Evolutionary conservation across 2,888 invertebrate genomes (phyloP).

Genomic region (Nezara viridula): DNA sequence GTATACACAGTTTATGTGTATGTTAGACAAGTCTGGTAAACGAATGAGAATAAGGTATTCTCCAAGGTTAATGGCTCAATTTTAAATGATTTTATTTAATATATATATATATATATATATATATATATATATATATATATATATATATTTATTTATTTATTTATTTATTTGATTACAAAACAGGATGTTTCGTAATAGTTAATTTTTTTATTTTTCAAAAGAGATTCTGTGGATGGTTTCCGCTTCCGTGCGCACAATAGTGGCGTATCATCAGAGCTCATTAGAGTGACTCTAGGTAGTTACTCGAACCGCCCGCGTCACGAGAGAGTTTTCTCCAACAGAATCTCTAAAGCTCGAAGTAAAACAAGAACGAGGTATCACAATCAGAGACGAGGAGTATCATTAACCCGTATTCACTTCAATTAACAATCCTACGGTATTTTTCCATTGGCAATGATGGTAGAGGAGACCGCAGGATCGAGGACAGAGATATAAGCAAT

Average conservation of each 20-base stretch:
- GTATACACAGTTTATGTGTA: too few relatives aligned
- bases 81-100: too few relatives aligned
- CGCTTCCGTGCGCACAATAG: not conserved
- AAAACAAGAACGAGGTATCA: not conserved
- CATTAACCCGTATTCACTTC: not conserved
- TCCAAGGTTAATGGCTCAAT: too few relatives aligned
- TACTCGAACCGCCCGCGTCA: slow-evolving; percentile 1
- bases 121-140: too few relatives aligned
- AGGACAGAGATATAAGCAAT: not conserved
- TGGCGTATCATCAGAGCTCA: not conserved
- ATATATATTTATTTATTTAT: too few relatives aligned
- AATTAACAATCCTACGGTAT: not conserved
- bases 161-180: too few relatives aligned
- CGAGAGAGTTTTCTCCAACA: not conserved
- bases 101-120: too few relatives aligned
- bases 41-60: too few relatives aligned
- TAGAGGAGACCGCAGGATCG: not conserved
- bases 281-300: not conserved
- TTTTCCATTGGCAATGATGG: not conserved
- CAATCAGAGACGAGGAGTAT: not conserved
- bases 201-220: not conserved
- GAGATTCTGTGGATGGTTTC: not conserved
- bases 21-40: too few relatives aligned
- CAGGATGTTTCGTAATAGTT: not conserved
- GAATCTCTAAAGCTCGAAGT: not conserved